These are phyloP conservation scores for Drosophila pruinosa DNA, from an alignment of 1,140 invertebrate species.

Conservation along the genomic window DNA sequence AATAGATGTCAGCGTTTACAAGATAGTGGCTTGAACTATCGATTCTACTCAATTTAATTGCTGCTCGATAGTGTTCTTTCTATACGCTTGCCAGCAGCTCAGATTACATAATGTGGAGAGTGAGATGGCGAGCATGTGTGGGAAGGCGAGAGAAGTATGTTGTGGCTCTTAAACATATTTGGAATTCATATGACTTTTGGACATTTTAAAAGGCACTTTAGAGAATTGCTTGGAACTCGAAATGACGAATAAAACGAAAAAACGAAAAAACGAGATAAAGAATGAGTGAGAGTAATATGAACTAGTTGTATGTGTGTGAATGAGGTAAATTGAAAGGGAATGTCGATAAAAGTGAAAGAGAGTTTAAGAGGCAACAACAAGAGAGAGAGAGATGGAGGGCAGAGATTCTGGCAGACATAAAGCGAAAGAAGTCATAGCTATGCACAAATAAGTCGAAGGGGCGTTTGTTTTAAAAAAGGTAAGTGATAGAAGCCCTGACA, in stretches of 20 bases:
- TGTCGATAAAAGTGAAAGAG: background rate
- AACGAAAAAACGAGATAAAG: background rate
- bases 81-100: background rate
- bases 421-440: no score
- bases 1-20: background rate
- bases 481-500: no score
- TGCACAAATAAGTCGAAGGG: no score
- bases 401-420: no score
- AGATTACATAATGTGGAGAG: background rate
- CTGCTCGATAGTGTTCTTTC: background rate
- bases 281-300: background rate
- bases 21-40: background rate
- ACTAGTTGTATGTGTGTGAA: no score
- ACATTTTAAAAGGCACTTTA: background rate
- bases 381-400: no score
- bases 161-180: background rate
- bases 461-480: no score
- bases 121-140: background rate
- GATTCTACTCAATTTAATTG: conserved; percentile 3
- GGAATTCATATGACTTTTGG: background rate
- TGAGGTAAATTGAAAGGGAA: background rate
- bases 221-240: background rate
- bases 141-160: background rate
- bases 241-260: background rate
- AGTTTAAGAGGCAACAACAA: background rate